Evolutionary conservation across 1,140 invertebrate genomes (phyloP), one percentile per base, ranked within the genome.

Genomic region (Atta colombica): DNA sequence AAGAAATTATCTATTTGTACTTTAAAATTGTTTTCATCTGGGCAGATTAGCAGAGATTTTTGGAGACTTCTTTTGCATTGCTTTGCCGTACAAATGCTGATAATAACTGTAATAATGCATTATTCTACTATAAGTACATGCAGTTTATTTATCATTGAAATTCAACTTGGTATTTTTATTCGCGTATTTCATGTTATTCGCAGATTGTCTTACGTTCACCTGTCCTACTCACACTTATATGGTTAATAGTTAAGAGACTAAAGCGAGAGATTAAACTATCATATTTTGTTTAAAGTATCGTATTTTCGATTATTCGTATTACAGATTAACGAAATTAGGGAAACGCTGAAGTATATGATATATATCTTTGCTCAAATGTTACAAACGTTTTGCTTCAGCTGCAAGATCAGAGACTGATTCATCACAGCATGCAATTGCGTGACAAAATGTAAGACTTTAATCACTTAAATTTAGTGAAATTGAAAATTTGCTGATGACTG

Each of bases 331-430:
- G 3, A 75, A 3, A n/a, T 8, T 10, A 0, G 21, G 0, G 72
- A 55, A 55, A 14, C 2, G 1, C 0, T 35, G 16, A 77, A 61
- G 53, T 82, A 51, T 18, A 5, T 28, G 0, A 3, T 7, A 12
- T 88, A 77, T 39, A 51, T 86, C 3, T 0, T 77, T 4, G 86
- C 12, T 14, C 72, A 88, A 21, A 0, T 90, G 12, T 60, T 85
- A 18, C 90, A 91, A 63, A 21, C 89, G 14, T 90, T 90, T 60
- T 80, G 18, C 55, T 25, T 74, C 8, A 88, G 78, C 87, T 77
- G 58, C 78, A 68, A 21, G 86, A 89, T 1, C 86, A 91, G 28
- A 87, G 31, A 18, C 35, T 91, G 16, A 89, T 90, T 14, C 81
- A 88, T 28, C 81, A 91, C 21, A 91, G 89, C 66, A 8, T 55